phyloP scores from a whole-genome alignment of 1,140 invertebrate species.

The Brachionus sp. region DNA sequence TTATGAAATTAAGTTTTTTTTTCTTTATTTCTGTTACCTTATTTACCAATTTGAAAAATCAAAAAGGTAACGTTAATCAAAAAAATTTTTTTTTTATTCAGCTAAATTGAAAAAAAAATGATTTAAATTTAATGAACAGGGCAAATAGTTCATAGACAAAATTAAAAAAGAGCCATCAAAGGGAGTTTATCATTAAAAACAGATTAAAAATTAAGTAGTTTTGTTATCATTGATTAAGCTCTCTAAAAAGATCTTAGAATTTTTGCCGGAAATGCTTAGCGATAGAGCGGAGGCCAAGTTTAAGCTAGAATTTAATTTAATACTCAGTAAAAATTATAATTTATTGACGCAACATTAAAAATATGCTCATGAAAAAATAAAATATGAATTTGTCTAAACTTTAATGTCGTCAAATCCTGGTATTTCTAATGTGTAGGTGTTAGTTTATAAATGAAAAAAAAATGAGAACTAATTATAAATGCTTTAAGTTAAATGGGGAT shows the following conservation, averaged over 20 bases:
- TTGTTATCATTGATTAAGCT: background rate
- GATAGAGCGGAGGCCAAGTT: background rate
- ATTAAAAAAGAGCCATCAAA: too few species aligned
- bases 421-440: background rate
- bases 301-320: background rate
- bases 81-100: too few species aligned
- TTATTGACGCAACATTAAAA: conserved; percentile 9
- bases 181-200: too few species aligned
- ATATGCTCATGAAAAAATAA: background rate
- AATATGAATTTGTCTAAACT: background rate
- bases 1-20: too few species aligned
- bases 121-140: too few species aligned
- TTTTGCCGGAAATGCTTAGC: background rate
- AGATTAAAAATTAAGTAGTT: too few species aligned
- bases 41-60: too few species aligned
- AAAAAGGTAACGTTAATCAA: too few species aligned
- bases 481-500: background rate
- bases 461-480: background rate
- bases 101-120: too few species aligned
- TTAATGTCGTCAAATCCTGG: background rate
- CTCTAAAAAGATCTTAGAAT: background rate
- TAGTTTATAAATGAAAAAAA: background rate
- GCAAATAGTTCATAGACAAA: too few species aligned
- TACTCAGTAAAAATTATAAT: background rate
- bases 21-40: too few species aligned